Evolutionary conservation across 2,797 vertebrate genomes (phyloP).

Genomic region (Mus caroli): DNA sequence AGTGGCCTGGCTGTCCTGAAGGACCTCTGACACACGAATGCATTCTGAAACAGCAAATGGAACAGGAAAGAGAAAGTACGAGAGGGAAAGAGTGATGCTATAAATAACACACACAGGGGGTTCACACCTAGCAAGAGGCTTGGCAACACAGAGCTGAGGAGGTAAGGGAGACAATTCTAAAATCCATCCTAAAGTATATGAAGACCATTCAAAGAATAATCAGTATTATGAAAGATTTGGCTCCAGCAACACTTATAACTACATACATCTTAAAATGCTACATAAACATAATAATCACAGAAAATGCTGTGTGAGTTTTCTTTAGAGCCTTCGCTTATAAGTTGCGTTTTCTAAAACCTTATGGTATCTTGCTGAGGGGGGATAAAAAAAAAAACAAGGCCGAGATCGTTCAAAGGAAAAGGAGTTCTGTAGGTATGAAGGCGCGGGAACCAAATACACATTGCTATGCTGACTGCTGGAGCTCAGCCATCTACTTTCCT

Average conservation of each 20-base stretch:
- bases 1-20: not conserved
- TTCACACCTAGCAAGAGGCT: not conserved
- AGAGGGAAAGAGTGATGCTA: not conserved
- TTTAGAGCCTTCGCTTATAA: slow-evolving; percentile 54
- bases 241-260: not conserved
- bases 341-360: slow-evolving; percentile 63
- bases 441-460: not conserved
- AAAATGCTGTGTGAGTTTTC: slow-evolving; percentile 61
- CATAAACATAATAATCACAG: slow-evolving; percentile 50
- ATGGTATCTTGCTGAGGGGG: slow-evolving; percentile 56
- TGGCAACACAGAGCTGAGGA: not conserved
- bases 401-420: slow-evolving; percentile 52
- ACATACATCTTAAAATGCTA: slow-evolving; percentile 22
- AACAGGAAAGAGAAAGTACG: not conserved
- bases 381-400: slow-evolving; percentile 23
- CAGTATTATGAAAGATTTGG: slow-evolving; percentile 57
- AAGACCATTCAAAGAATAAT: slow-evolving; percentile 56
- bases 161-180: slow-evolving; percentile 28
- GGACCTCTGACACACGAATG: not conserved
- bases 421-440: slow-evolving; percentile 61
- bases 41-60: not conserved
- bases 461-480: slow-evolving; percentile 12
- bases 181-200: slow-evolving; percentile 37
- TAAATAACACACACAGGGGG: not conserved
- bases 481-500: slow-evolving; percentile 12